Percentiles rank a stretch among this genome's conserved stretches.
phyloP scores from a whole-genome alignment of 2,113 vertebrate genomes.

The Glaucidium brasilianum region DNA sequence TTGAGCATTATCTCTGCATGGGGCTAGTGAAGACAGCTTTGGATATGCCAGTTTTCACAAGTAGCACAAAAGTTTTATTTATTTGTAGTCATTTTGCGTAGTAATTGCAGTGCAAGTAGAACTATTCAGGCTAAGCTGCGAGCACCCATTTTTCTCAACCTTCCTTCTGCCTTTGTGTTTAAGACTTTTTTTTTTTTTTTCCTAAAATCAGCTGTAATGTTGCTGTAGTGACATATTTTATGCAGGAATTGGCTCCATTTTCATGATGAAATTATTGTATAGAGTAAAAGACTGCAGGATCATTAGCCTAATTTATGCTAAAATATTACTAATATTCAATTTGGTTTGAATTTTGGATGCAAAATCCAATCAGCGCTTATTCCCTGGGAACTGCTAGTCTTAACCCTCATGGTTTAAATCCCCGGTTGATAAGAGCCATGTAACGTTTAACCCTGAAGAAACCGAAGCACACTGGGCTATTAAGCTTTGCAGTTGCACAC shows the following conservation, averaged over 20 bases:
- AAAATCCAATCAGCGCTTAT: background rate
- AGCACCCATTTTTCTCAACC: background rate
- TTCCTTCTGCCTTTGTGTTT: background rate
- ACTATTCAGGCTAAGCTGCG: background rate
- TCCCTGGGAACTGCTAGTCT: background rate
- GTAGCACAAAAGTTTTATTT: background rate
- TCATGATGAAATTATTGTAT: background rate
- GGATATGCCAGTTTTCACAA: background rate
- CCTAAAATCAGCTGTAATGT: background rate
- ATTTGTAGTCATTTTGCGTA: background rate
- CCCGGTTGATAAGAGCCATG: background rate
- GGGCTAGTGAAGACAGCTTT: background rate
- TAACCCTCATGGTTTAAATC: background rate
- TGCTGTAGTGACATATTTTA: background rate
- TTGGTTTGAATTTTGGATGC: background rate
- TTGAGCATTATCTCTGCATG: background rate
- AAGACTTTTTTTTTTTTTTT: background rate
- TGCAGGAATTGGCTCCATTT: background rate
- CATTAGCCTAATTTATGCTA: background rate
- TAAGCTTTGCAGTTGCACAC: background rate
- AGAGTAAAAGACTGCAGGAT: background rate
- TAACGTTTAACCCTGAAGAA: background rate
- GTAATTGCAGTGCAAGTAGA: background rate
- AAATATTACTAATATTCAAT: background rate
- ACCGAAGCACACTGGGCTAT: background rate